These are phyloP conservation scores for Neodiprion fabricii DNA, from an alignment of 1,140 invertebrate species.

Conservation along the genomic window DNA sequence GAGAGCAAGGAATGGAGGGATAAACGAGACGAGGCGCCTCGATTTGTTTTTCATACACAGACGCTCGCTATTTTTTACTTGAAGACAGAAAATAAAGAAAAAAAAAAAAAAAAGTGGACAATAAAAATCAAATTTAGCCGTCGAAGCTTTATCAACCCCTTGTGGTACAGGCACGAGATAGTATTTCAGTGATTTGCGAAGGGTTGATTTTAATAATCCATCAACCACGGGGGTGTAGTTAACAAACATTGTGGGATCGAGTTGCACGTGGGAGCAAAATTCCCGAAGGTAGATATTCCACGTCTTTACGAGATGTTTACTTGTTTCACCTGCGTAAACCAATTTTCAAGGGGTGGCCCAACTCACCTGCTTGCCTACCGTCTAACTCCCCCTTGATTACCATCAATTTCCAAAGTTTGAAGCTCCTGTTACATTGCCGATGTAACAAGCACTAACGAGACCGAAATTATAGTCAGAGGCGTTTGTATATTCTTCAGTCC, in stretches of 20 bases:
- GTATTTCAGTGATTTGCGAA: not conserved
- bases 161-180: not conserved
- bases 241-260: not conserved
- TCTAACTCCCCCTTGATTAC: not conserved
- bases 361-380: not conserved
- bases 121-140: not conserved
- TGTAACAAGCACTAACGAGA: not conserved
- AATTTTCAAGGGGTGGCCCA: not conserved
- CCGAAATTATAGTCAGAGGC: not conserved
- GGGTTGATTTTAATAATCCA: constrained; percentile 5
- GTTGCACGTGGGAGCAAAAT: not conserved
- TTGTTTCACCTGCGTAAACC: not conserved
- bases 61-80: not conserved
- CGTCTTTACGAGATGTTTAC: not conserved
- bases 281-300: not conserved
- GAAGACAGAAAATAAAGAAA: too few relatives aligned
- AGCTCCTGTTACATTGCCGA: not conserved
- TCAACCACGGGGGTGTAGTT: not conserved
- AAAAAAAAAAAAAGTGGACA: not conserved
- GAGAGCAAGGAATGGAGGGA: not conserved
- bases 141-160: constrained; percentile 1
- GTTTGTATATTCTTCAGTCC: too few relatives aligned
- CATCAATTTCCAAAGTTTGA: not conserved
- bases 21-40: not conserved
- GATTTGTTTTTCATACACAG: not conserved